Percentiles rank a stretch among this genome's conserved stretches.
Evolutionary conservation across 2,888 invertebrate species (phyloP).

Genomic region (Andrena hattorfiana): DNA sequence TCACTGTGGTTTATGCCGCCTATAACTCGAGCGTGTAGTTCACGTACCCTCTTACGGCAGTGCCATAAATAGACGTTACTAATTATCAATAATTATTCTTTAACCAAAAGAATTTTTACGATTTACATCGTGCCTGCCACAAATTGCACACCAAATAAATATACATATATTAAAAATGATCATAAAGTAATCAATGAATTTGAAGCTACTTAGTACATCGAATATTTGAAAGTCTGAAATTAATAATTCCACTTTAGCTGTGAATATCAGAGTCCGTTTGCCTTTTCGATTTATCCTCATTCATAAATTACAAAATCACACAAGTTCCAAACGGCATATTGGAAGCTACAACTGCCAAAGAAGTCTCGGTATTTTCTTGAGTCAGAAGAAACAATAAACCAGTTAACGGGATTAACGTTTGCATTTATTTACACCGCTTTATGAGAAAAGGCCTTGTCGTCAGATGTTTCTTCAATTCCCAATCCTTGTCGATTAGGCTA

Average conservation of each 20-base stretch:
- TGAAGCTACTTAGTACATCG: neutral
- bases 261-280: too few relatives aligned
- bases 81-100: constrained; percentile 10
- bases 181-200: too few relatives aligned
- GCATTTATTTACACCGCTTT: neutral
- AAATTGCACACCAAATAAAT: neutral
- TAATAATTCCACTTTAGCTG: neutral
- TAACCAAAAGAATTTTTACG: neutral
- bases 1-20: constrained; percentile 43
- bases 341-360: neutral
- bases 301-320: neutral
- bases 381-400: too few relatives aligned
- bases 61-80: constrained; percentile 8
- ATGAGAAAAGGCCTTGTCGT: neutral
- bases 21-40: constrained; percentile 58
- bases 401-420: too few relatives aligned
- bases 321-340: neutral
- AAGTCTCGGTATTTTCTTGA: too few relatives aligned
- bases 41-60: constrained; percentile 39
- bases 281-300: neutral
- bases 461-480: neutral
- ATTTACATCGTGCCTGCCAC: neutral
- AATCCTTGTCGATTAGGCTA: neutral
- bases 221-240: neutral
- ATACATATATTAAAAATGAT: too few relatives aligned